Conservation (phyloP, 2,797 vertebrate genomes). For the Pseudotriccus pelzelni region DNA sequence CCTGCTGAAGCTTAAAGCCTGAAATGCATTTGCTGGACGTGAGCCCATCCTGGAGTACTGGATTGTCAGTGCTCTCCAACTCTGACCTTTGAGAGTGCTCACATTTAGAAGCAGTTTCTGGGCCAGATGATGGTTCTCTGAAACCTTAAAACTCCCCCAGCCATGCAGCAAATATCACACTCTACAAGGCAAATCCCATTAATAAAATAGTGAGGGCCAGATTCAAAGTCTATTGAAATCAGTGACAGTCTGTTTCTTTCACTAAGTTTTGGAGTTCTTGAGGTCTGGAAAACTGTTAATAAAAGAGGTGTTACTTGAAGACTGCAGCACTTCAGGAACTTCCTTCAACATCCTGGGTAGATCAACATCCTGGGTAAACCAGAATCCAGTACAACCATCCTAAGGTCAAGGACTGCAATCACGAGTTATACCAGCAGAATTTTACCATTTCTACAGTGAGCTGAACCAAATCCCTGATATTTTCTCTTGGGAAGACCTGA, state of each 20-base stretch:
- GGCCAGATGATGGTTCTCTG: background rate
- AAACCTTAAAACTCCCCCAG: slow-evolving; percentile 15
- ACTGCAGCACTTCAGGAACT: background rate
- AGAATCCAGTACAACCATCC: background rate
- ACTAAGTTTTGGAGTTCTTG: background rate
- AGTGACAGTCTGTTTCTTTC: background rate
- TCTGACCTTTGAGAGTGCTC: background rate
- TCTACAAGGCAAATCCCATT: slow-evolving; percentile 7
- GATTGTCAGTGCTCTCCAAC: background rate
- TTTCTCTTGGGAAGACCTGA: background rate
- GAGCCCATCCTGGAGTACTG: background rate
- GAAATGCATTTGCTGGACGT: slow-evolving; percentile 17
- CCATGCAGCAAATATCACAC: background rate
- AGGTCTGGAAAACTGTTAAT: background rate
- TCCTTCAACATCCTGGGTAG: background rate
- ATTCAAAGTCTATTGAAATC: slow-evolving; percentile 1
- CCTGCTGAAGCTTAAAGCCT: slow-evolving; percentile 2
- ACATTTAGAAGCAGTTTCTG: slow-evolving; percentile 27
- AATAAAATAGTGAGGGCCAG: background rate
- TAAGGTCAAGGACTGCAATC: background rate
- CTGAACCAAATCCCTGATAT: background rate
- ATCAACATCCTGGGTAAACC: background rate
- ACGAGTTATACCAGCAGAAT: background rate
- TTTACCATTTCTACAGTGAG: background rate
- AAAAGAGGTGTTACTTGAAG: background rate